Conservation (phyloP, 2,797 vertebrate species). For the Kryptolebias ocellatus region DNA sequence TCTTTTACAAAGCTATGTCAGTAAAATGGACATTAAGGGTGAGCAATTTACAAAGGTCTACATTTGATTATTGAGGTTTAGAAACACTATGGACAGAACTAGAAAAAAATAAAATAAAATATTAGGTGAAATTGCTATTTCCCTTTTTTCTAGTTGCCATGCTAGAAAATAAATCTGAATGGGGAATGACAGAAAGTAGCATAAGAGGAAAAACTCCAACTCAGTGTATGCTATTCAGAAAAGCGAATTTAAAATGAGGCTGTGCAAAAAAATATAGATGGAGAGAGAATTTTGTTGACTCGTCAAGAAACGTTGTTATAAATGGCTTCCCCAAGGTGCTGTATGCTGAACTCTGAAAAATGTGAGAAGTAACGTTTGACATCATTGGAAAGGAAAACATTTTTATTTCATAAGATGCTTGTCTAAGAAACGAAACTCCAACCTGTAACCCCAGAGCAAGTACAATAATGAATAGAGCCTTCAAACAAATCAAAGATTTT, state of each 20-base stretch:
- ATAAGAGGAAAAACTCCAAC: slow-evolving; percentile 20
- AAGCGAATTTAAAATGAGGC: slow-evolving; percentile 28
- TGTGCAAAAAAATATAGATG: slow-evolving; percentile 25
- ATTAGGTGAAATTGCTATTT: no score
- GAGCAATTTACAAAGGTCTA: slow-evolving; percentile 11
- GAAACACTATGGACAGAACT: not conserved
- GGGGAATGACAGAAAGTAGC: not conserved
- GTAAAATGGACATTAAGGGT: slow-evolving; percentile 34
- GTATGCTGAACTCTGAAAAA: slow-evolving; percentile 57
- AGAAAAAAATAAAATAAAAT: no score
- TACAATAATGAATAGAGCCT: slow-evolving; percentile 22
- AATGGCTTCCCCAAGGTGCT: slow-evolving; percentile 48
- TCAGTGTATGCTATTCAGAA: slow-evolving; percentile 1
- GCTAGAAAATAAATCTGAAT: slow-evolving; percentile 27
- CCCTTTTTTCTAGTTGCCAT: not conserved
- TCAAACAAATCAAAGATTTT: slow-evolving; percentile 20
- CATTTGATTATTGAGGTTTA: slow-evolving; percentile 11
- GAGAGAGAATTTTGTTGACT: slow-evolving; percentile 49
- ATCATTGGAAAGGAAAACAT: slow-evolving; percentile 65
- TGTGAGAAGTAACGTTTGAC: slow-evolving; percentile 41
- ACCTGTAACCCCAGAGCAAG: slow-evolving; percentile 43
- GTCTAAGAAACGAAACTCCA: slow-evolving; percentile 44
- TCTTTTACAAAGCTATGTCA: slow-evolving; percentile 24
- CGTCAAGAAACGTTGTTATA: slow-evolving; percentile 41
- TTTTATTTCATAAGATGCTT: slow-evolving; percentile 68